Base-by-base conservation (phyloP, 1,140 invertebrate genomes). In the Sarcophaga bullata region DNA sequence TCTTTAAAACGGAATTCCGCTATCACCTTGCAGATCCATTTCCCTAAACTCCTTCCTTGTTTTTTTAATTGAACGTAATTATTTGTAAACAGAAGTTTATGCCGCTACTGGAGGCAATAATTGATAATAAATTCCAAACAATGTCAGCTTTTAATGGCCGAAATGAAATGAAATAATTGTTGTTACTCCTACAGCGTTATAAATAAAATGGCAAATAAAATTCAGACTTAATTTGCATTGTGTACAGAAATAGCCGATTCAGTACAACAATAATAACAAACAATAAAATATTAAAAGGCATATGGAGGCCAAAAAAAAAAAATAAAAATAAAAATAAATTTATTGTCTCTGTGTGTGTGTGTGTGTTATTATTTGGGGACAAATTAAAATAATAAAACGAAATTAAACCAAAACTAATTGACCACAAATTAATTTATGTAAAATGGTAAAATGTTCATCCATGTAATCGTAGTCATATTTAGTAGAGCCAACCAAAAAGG, bases 321-420 rank as follows among this genome's bases (percentile, higher is more conserved):
- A 7, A 68, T 4, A 19, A 7, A 68, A 68, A 25, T 25, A 7
- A 17, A 17, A 1, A 0, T 19, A 9, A 68, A 17, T 19, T 68
- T 68, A n/a, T n/a, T 58, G 52, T 10, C 19, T 19, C n/a, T 19
- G 17, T 9, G 11, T 19, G 19, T 68, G n/a, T 62, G 54, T 62
- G 11, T 15, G 11, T 62, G 19, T 68, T 58, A 58, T 58, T 58
- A 37, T 68, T 68, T 25, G 62, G 62, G 62, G 62, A 68, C 62
- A 68, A 68, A 68, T 68, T 68, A 68, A 68, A 68, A 68, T 68
- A 68, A 68, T 68, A 68, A 68, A 7, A 68, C 19, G 17, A 68
- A 68, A 68, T 68, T 68, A 68, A 68, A 68, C n/a, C 62, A 68
- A 76, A 76, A 76, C 49, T 76, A 50, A 48, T 76, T 76, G 73